A percentile compares a stretch with the other conserved stretches of the same genome.
Conservation (phyloP, 2,113 vertebrate genomes). For the Sebastes fasciatus region DNA sequence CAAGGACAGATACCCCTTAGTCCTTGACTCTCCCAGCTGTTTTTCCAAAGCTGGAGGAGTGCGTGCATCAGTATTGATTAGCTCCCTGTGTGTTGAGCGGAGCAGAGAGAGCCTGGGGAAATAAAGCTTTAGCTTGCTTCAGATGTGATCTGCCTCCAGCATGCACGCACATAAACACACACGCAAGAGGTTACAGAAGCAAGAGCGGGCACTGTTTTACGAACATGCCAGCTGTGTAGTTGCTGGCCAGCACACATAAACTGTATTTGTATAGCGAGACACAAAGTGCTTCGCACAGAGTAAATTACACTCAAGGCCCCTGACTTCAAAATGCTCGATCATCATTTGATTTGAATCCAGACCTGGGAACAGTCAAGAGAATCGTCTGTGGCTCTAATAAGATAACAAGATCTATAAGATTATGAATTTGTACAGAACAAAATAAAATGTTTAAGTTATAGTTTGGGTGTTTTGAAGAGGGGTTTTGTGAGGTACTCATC, state of each 20-base stretch:
- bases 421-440: not conserved
- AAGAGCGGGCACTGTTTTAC: constrained; percentile 7
- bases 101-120: constrained; percentile 60
- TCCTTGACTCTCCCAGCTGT: not conserved
- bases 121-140: constrained; percentile 33
- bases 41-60: constrained; percentile 15
- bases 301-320: constrained; percentile 8
- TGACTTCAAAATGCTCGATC: not conserved
- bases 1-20: constrained; percentile 19
- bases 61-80: constrained; percentile 64
- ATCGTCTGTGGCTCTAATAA: not conserved
- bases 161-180: not conserved
- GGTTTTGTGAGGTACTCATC: no score
- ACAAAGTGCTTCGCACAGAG: not conserved
- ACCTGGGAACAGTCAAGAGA: not conserved
- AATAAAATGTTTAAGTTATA: not conserved
- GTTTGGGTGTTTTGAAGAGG: no score
- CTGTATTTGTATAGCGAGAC: constrained; percentile 24
- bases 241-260: not conserved
- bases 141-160: constrained; percentile 14
- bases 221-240: constrained; percentile 28
- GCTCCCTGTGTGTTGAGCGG: constrained; percentile 42
- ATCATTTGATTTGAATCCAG: constrained; percentile 2
- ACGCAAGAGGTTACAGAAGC: not conserved
- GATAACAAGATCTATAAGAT: not conserved